Base-by-base conservation (phyloP, 2,797 vertebrate genomes). In the Amblyopsis hoosieri region DNA sequence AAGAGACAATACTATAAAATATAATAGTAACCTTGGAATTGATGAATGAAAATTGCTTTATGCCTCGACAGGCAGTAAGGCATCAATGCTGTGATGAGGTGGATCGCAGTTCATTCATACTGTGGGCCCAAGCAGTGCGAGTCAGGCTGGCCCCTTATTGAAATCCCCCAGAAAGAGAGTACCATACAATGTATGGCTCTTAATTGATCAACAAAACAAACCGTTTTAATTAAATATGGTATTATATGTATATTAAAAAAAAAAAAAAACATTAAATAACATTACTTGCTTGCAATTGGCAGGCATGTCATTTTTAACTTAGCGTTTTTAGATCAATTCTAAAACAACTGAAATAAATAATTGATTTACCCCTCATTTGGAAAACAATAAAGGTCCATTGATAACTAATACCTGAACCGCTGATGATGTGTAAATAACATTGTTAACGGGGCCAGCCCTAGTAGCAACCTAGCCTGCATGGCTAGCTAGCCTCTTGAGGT, bases 11-110 rank as follows among this genome's bases (percentile, higher is more conserved):
- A 53, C 60, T 45, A 55, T 15, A 60, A 67, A 23, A 17, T 56
- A 62, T 19, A 19, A 62, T 47, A 72, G 64, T 49, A 45, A 71
- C 50, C 62, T 55, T 57, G 64, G 66, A 74, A 75, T 62, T 57
- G 0, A 76, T 68, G 72, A 70, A 75, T 67, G 69, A 70, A 64
- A 69, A 70, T 75, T 76, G 82, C 78, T 84, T 73, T 53, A 69
- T 64, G 82, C 74, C 79, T 83, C 74, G 50, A n/a, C 42, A 47
- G 81, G 81, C 74, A 81, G 74, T 84, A 85, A 84, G 84, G 85
- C 79, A 56, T 81, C 49, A 54, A 62, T 64, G 76, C 77, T 77
- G 51, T 2, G 51, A 65, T 66, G 77, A 83, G 78, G 79, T 73
- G 79, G 74, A 66, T 72, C 75, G 65, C 60, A 64, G 79, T 81